These are phyloP conservation scores for Zelostemma sp. DNA, from an alignment of 1,140 invertebrate species.

Conservation along the genomic window DNA sequence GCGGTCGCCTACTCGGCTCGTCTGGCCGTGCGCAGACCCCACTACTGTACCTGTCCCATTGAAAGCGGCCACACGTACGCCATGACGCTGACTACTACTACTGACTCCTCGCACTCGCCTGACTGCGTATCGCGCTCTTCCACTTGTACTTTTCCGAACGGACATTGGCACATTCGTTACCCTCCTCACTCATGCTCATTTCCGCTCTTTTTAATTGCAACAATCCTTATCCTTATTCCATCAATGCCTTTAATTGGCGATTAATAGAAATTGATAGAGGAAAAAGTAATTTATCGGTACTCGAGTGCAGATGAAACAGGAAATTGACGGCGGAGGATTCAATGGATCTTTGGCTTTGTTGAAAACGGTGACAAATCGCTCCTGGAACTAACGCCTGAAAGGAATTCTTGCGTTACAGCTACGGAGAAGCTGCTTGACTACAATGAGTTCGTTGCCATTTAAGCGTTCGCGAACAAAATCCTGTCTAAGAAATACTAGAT, in stretches of 20 bases:
- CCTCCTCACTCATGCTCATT: neutral
- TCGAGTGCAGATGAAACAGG: too few relatives aligned
- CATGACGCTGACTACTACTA: conserved; percentile 56
- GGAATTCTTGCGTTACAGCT: neutral
- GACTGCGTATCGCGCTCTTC: conserved; percentile 50
- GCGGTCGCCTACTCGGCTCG: conserved; percentile 56
- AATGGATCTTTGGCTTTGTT: too few relatives aligned
- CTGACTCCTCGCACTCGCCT: conserved; percentile 42
- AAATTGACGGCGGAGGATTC: too few relatives aligned
- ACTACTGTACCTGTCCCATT: conserved; percentile 57
- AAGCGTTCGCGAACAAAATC: conserved; percentile 1
- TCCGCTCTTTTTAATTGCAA: neutral
- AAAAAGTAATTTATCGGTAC: too few relatives aligned
- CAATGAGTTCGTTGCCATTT: conserved; percentile 3
- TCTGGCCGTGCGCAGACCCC: conserved; percentile 46
- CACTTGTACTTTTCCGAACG: conserved; percentile 63
- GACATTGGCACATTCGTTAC: neutral
- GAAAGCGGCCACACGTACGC: conserved; percentile 61
- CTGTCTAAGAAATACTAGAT: conserved; percentile 5
- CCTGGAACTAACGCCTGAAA: neutral
- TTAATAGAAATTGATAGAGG: too few relatives aligned
- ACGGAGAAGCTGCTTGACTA: conserved; percentile 6
- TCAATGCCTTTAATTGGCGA: too few relatives aligned
- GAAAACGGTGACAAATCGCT: too few relatives aligned
- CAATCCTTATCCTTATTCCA: too few relatives aligned